Conservation (phyloP, 2,888 invertebrate species). For the Euzophera pinguis region DNA sequence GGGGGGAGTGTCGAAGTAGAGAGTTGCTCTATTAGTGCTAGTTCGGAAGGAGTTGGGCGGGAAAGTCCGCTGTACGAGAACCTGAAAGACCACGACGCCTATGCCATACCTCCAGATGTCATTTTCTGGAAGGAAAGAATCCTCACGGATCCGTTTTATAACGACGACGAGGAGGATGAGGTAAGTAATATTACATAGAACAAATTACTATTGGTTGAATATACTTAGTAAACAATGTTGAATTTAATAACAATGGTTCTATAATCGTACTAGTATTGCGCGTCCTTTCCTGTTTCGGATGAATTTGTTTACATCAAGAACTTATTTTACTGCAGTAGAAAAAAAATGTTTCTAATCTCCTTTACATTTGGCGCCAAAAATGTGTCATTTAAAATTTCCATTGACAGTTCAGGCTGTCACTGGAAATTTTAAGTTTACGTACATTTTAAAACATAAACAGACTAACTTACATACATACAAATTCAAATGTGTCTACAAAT, state of each 20-base stretch:
- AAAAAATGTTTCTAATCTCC: too few relatives aligned
- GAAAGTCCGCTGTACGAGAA: slow-evolving; percentile 73
- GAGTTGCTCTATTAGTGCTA: slow-evolving; percentile 68
- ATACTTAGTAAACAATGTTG: neutral
- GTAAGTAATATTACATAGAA: slow-evolving; percentile 41
- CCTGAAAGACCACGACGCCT: slow-evolving; percentile 68
- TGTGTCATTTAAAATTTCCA: too few relatives aligned
- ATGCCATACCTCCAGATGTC: slow-evolving; percentile 71
- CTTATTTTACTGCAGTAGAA: too few relatives aligned
- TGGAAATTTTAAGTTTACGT: too few relatives aligned
- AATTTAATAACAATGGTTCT: neutral
- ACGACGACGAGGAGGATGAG: slow-evolving; percentile 79
- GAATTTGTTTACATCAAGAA: neutral
- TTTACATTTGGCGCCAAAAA: too few relatives aligned
- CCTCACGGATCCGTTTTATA: slow-evolving; percentile 62
- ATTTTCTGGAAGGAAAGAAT: slow-evolving; percentile 76
- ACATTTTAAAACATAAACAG: too few relatives aligned
- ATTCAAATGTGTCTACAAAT: too few relatives aligned
- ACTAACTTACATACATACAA: too few relatives aligned
- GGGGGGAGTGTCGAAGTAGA: slow-evolving; percentile 73
- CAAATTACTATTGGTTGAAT: neutral
- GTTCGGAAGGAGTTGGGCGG: slow-evolving; percentile 61
- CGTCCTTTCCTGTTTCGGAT: neutral
- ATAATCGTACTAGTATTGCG: neutral
- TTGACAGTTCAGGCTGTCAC: too few relatives aligned